phyloP scores from a whole-genome alignment of 37 sponge, comb jelly and placozoan genomes.

The Dysidea cf. avara region DNA sequence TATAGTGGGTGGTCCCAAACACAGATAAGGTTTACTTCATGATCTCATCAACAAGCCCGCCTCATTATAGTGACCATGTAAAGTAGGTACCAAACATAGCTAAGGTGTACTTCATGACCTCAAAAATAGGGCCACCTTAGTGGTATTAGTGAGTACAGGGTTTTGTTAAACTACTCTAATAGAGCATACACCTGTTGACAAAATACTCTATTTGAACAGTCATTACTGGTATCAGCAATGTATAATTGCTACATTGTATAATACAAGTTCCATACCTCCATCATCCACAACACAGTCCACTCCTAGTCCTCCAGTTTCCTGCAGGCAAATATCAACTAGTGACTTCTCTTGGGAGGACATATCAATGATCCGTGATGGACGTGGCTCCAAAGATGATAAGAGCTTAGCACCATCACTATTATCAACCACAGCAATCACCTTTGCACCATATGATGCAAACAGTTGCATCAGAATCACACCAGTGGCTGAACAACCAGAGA shows the following conservation, averaged over 20 bases:
- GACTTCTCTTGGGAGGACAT: conserved; percentile 38
- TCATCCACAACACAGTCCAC: conserved; percentile 72
- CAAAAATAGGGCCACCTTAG: not conserved
- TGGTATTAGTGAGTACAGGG: not conserved
- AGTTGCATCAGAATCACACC: conserved; percentile 56
- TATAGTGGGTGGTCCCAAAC: too few species aligned
- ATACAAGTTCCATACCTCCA: conserved; percentile 56
- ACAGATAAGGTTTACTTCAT: too few species aligned
- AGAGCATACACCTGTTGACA: too few species aligned
- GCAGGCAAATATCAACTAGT: conserved; percentile 61
- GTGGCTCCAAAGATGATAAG: not conserved
- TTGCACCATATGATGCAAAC: conserved; percentile 40
- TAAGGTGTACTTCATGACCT: too few species aligned
- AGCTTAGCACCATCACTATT: conserved; percentile 52
- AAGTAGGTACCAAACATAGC: not conserved
- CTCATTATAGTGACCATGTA: too few species aligned
- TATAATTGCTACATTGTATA: not conserved
- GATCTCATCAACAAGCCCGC: too few species aligned
- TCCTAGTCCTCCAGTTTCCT: conserved; percentile 85
- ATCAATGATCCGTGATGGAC: conserved; percentile 21
- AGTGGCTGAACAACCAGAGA: conserved; percentile 45
- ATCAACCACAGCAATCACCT: conserved; percentile 72
- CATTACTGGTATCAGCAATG: too few species aligned
- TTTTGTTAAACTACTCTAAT: too few species aligned
- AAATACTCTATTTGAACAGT: too few species aligned